Conservation (phyloP, 2,797 vertebrate species). For the Girardinus metallicus region DNA sequence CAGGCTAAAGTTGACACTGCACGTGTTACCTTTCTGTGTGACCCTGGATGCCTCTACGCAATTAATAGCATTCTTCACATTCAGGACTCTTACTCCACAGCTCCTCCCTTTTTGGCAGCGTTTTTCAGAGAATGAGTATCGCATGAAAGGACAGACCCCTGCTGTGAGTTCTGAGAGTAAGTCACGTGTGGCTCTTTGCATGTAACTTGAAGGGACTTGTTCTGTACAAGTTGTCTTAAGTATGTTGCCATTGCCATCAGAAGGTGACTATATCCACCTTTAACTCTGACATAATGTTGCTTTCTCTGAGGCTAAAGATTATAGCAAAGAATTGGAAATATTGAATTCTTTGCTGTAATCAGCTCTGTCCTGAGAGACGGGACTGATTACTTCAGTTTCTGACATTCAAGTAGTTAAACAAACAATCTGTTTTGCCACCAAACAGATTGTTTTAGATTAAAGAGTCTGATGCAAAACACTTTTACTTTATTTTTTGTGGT, state of each 20-base stretch:
- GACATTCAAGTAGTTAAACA: background rate
- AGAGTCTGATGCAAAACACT: background rate
- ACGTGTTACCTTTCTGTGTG: slow-evolving; percentile 16
- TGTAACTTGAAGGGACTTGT: background rate
- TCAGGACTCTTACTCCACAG: slow-evolving; percentile 50
- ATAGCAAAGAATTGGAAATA: background rate
- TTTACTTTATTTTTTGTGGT: background rate
- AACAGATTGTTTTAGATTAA: background rate
- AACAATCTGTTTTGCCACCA: background rate
- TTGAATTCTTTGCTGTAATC: background rate
- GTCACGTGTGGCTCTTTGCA: slow-evolving; percentile 20
- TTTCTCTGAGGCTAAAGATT: background rate
- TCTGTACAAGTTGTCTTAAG: slow-evolving; percentile 20
- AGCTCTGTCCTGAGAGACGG: background rate
- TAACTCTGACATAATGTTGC: background rate
- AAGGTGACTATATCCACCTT: slow-evolving; percentile 2
- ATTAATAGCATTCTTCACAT: slow-evolving; percentile 65
- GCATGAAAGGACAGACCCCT: slow-evolving; percentile 45
- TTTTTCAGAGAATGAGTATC: slow-evolving; percentile 40
- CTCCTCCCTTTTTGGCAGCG: slow-evolving; percentile 31
- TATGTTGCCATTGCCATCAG: slow-evolving; percentile 11
- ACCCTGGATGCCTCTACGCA: slow-evolving; percentile 19
- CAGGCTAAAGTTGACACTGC: slow-evolving; percentile 12
- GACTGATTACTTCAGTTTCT: background rate
- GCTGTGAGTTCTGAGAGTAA: slow-evolving; percentile 18